Conservation (phyloP, 2,113 vertebrate species). For the Picathartes gymnocephalus region DNA sequence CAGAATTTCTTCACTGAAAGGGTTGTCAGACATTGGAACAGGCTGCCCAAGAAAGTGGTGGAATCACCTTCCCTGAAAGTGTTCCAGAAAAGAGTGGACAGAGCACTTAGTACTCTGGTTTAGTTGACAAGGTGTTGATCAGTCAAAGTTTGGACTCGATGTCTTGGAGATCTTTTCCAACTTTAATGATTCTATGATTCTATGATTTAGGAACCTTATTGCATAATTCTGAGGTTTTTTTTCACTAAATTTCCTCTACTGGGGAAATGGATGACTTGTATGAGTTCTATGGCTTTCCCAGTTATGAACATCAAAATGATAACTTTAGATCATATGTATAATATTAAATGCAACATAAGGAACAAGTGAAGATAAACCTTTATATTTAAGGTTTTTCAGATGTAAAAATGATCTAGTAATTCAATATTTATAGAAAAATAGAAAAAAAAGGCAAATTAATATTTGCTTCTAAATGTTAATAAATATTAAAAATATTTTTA, state of each 20-base stretch:
- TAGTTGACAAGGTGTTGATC: not conserved
- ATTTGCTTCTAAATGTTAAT: not conserved
- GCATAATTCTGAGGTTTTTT: not conserved
- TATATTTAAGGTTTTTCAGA: not conserved
- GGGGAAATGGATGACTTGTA: not conserved
- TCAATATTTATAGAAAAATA: not conserved
- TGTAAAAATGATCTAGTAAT: not conserved
- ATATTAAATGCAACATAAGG: not conserved
- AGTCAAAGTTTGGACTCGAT: not conserved
- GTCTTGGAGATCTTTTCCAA: not conserved
- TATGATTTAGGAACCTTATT: not conserved
- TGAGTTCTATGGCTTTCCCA: not conserved
- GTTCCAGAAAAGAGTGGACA: not conserved
- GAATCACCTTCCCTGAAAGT: not conserved
- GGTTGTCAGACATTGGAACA: not conserved
- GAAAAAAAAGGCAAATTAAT: not conserved
- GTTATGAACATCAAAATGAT: not conserved
- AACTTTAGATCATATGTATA: not conserved
- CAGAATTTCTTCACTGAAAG: not conserved
- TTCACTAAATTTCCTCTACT: not conserved
- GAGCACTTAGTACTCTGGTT: not conserved
- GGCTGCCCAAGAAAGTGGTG: not conserved
- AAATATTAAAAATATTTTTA: not conserved
- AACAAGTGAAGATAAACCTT: not conserved
- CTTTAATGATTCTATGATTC: not conserved